Evolutionary conservation across 1,140 invertebrate genomes (phyloP).

Genomic region (Pseudomyrmex cubaensis): DNA sequence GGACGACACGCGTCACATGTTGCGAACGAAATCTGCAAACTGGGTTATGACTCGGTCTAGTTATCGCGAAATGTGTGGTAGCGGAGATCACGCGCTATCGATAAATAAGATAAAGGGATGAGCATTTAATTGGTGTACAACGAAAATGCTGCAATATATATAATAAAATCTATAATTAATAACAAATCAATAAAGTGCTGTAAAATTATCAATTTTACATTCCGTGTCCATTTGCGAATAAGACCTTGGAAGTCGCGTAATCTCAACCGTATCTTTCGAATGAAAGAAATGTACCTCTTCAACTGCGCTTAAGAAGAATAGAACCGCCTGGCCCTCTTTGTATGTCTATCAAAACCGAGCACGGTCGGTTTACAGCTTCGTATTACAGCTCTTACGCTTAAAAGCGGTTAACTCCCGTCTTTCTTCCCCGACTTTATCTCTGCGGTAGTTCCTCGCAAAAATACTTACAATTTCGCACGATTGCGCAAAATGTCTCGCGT

Average conservation of each 20-base stretch:
- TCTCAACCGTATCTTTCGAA: constrained; percentile 48
- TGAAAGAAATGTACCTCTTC: constrained; percentile 43
- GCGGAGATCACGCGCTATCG: not conserved
- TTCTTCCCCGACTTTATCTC: constrained; percentile 27
- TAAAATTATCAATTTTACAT: too few species aligned
- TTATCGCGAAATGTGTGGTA: not conserved
- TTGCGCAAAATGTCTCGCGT: constrained; percentile 35
- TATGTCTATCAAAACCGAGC: constrained; percentile 52
- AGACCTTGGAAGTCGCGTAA: constrained; percentile 23
- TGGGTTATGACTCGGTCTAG: not conserved
- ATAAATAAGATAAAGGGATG: not conserved
- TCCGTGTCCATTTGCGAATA: constrained; percentile 6
- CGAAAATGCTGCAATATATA: too few species aligned
- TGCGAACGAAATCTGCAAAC: constrained; percentile 18
- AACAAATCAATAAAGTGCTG: too few species aligned
- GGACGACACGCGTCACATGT: not conserved
- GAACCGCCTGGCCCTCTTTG: constrained; percentile 10
- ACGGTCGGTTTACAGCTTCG: constrained; percentile 33
- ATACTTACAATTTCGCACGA: constrained; percentile 37
- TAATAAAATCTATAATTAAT: too few species aligned
- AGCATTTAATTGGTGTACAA: not conserved
- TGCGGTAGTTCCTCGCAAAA: constrained; percentile 25
- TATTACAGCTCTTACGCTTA: constrained; percentile 30
- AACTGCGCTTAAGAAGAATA: not conserved
- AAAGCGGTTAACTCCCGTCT: constrained; percentile 36